Base-by-base conservation (phyloP, 92 coral and sea anemone species). In the Phenganax stokvisi region DNA sequence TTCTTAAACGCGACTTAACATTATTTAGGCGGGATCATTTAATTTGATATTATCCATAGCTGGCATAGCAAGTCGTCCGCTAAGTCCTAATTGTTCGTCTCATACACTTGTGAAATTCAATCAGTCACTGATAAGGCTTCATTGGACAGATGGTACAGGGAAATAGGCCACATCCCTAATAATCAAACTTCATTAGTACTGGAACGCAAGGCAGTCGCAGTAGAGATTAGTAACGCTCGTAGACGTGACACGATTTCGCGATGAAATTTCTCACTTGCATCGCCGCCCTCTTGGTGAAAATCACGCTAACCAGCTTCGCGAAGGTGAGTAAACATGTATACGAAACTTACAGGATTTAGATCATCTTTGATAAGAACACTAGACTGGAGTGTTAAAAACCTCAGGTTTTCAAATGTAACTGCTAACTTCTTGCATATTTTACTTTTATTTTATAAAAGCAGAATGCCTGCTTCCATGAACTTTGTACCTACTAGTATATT, bases 121-220 rank as follows among this genome's bases (percentile, higher is more conserved):
- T 78, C 82, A 78, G 11, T 27, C 72, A 29, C 71, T 58, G 65
- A 44, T 58, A 67, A 25, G 51, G 10, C 29, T 58, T 78, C 66
- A 78, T 61, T 53, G 72, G 72, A 78, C 82, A 78, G 82, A 44
- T 25, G 58, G 55, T 61, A 54, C 54, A 31, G 66, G 82, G 82
- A 78, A 78, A 78, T 78, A 78, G 44, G 44, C 63, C 72, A 37
- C 82, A 58, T 78, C 82, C 82, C 67, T 6, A 37, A 12, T 51
- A 78, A 78, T 78, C 82, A 78, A 78, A 30, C 25, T 76, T 61
- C 82, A 78, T 78, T 78, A 61, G 16, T 66, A 66, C 47, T 37
- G 31, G 72, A 66, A 66, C 72, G 20, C 72, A 16, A 25, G 47
- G 15, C 47, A 37, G 47, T 27, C 72, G 72, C 28, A 51, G 47